phyloP scores from a whole-genome alignment of 2,797 vertebrate species.

The Coendou prehensilis region DNA sequence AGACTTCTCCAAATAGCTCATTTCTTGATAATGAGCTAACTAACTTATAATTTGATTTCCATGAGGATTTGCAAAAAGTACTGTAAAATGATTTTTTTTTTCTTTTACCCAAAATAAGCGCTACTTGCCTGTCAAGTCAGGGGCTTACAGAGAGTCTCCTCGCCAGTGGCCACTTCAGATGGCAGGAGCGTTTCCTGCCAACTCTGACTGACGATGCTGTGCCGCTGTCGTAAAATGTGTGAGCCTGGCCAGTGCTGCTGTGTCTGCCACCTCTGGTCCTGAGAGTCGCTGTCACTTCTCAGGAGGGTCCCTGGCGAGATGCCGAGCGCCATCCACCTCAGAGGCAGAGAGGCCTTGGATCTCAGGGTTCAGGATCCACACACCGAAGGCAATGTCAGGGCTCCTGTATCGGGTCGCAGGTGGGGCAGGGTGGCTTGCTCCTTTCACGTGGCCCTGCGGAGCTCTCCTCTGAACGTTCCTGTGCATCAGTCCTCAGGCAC shows the following conservation, averaged over 20 bases:
- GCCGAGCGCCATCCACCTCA: not conserved
- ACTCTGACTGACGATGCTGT: too few relatives aligned
- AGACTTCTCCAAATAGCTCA: not conserved
- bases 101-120: not conserved
- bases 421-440: not conserved
- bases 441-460: not conserved
- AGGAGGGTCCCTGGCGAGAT: not conserved
- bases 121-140: not conserved
- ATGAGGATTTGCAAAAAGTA: not conserved
- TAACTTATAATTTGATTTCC: slow-evolving; percentile 27
- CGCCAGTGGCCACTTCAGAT: not conserved
- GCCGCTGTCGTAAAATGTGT: too few relatives aligned
- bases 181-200: not conserved
- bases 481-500: not conserved
- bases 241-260: not conserved
- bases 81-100: not conserved
- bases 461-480: not conserved
- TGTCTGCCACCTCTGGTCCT: not conserved
- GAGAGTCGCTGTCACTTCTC: not conserved
- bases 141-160: not conserved
- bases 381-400: too few relatives aligned
- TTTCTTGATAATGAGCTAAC: not conserved
- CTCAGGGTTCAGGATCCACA: not conserved
- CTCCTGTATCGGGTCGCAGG: not conserved
- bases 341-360: not conserved